Evolutionary conservation across 2,797 vertebrate species (phyloP).

Genomic region (Anas flavirostris): DNA sequence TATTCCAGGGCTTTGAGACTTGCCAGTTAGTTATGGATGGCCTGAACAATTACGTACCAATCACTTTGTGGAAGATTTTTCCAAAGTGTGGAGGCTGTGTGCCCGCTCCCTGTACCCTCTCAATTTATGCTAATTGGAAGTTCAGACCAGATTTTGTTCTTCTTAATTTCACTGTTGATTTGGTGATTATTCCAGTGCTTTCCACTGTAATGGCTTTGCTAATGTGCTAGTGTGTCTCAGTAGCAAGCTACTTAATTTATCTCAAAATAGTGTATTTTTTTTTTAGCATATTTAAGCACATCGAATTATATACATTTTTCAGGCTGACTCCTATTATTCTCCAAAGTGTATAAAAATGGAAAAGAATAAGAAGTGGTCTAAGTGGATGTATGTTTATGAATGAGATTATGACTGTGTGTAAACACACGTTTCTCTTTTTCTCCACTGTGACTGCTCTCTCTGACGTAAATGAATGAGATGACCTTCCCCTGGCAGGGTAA

Average conservation of each 20-base stretch:
- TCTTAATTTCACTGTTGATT: background rate
- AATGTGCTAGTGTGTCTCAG: background rate
- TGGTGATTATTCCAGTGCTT: background rate
- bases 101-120: too few species aligned
- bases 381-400: background rate
- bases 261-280: background rate
- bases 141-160: background rate
- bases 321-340: background rate
- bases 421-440: background rate
- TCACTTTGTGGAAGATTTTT: background rate
- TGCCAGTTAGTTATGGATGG: background rate
- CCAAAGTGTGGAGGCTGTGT: too few species aligned
- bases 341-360: background rate
- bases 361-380: conserved; percentile 28
- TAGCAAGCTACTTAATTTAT: background rate
- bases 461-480: background rate
- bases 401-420: conserved; percentile 18
- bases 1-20: background rate
- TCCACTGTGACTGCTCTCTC: background rate
- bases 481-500: conserved; percentile 40
- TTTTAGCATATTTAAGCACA: background rate
- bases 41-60: background rate
- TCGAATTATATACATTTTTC: background rate
- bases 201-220: background rate
- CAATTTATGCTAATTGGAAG: too few species aligned